phyloP scores from a whole-genome alignment of 2,113 vertebrate species.

The Saccopteryx bilineata region DNA sequence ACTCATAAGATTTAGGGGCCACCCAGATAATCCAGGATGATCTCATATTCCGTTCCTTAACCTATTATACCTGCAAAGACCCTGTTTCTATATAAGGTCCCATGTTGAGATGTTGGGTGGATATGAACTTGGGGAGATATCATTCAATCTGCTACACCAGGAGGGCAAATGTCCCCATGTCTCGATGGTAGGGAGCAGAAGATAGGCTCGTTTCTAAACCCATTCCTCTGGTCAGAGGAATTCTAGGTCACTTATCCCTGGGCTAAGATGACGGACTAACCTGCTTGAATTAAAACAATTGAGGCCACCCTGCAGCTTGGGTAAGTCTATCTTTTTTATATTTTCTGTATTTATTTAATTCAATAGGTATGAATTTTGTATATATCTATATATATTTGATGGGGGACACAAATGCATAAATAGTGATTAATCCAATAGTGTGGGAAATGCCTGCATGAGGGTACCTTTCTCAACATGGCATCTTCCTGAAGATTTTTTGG shows the following conservation, averaged over 20 bases:
- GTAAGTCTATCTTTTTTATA: not conserved
- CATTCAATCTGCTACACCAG: not conserved
- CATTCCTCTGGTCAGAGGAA: not conserved
- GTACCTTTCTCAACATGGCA: not conserved
- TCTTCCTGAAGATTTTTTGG: not conserved
- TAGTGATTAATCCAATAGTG: not conserved
- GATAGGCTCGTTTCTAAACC: not conserved
- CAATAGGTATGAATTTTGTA: not conserved
- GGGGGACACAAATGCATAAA: fast-evolving
- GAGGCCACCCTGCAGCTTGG: not conserved
- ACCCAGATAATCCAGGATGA: fast-evolving
- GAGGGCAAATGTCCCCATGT: not conserved
- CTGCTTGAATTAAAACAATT: not conserved
- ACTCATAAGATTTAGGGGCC: not conserved
- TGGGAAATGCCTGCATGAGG: not conserved
- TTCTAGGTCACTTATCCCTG: not conserved
- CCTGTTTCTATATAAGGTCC: not conserved
- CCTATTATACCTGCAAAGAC: not conserved
- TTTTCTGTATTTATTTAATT: not conserved
- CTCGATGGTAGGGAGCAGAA: not conserved
- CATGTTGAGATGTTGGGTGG: not conserved
- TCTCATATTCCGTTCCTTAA: not conserved
- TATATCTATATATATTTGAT: fast-evolving
- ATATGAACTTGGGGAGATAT: no score
- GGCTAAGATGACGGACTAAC: not conserved